A percentile compares a stretch with the other conserved stretches of the same genome.
Conservation (phyloP, 37 sponge, comb jelly and placozoan species). For the Hormiphora californensis region DNA sequence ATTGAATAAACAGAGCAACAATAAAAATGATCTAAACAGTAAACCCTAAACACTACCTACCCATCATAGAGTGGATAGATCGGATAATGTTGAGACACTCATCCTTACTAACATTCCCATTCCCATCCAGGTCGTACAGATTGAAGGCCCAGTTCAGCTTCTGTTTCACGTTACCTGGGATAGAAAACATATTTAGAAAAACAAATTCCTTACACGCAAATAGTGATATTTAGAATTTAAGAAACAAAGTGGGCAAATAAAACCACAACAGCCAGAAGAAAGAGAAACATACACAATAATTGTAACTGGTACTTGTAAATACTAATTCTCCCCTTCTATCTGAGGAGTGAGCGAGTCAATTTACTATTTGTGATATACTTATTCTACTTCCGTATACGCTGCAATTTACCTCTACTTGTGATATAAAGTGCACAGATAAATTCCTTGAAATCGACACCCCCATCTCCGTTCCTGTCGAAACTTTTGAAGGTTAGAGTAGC, state of each 20-base stretch:
- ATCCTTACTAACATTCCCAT: background rate
- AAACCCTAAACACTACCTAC: background rate
- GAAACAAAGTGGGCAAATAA: no score
- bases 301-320: no score
- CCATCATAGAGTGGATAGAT: background rate
- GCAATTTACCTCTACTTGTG: constrained; percentile 37
- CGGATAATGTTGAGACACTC: background rate
- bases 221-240: no score
- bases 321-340: no score
- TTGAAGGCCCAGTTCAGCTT: constrained; percentile 20
- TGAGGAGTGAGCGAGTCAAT: no score
- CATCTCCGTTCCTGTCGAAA: background rate
- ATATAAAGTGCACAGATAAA: background rate
- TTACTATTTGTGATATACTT: no score
- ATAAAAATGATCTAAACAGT: background rate
- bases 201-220: no score
- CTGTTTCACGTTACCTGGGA: background rate
- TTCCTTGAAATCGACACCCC: constrained; percentile 26
- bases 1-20: background rate
- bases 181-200: background rate
- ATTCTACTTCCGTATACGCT: no score
- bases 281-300: no score
- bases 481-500: background rate
- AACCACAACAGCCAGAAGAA: no score
- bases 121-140: constrained; percentile 39